Conservation (phyloP, 1,140 invertebrate species). For the Hypothenemus hampei region DNA sequence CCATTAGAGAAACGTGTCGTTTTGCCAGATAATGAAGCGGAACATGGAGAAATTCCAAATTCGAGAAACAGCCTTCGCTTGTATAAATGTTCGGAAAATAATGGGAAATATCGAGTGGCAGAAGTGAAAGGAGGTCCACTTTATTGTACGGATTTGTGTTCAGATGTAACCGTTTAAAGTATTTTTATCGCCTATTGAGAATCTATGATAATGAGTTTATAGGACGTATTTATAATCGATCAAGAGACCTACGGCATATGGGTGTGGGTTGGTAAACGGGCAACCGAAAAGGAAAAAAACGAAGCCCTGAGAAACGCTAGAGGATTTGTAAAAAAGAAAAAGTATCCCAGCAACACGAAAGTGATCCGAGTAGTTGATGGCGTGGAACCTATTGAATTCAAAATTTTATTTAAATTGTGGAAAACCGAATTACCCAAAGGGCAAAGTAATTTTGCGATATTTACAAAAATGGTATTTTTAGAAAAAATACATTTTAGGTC, state of each 20-base stretch:
- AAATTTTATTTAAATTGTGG: constrained; percentile 76
- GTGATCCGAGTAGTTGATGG: constrained; percentile 76
- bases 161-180: constrained; percentile 51
- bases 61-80: constrained; percentile 53
- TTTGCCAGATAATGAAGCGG: constrained; percentile 47
- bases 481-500: constrained; percentile 21
- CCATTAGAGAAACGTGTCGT: constrained; percentile 60
- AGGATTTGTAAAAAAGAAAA: constrained; percentile 85
- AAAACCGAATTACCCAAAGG: constrained; percentile 47
- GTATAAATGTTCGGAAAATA: constrained; percentile 68
- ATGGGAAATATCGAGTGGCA: constrained; percentile 77
- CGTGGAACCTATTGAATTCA: constrained; percentile 82
- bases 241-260: constrained; percentile 82
- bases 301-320: constrained; percentile 81
- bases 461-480: background rate
- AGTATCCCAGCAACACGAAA: constrained; percentile 67
- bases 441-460: constrained; percentile 10
- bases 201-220: constrained; percentile 26
- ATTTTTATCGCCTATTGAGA: background rate
- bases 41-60: constrained; percentile 40
- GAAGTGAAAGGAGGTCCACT: constrained; percentile 84
- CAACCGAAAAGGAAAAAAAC: constrained; percentile 62
- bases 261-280: constrained; percentile 84
- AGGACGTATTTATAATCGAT: constrained; percentile 85
- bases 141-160: constrained; percentile 70